Percentiles rank a stretch among this genome's conserved stretches.
These are phyloP conservation scores for Leucophora obtusa DNA, from an alignment of 2,888 invertebrate genomes.

Conservation along the genomic window DNA sequence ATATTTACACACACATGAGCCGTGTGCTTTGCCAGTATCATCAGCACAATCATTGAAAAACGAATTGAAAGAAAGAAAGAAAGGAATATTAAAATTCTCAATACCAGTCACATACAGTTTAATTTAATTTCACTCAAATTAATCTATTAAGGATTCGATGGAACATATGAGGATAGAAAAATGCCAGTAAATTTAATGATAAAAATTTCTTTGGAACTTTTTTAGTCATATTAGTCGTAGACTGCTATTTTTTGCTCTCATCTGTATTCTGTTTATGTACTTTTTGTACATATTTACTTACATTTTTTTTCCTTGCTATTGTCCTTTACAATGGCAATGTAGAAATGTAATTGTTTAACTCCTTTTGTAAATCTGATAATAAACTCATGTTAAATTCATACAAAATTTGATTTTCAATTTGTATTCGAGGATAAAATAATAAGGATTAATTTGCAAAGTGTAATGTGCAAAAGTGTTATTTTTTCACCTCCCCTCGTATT, in stretches of 20 bases:
- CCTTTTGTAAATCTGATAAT: conserved; percentile 13
- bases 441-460: no score
- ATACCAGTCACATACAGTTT: neutral
- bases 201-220: neutral
- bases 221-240: neutral
- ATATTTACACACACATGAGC: conserved; percentile 12
- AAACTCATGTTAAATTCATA: conserved; percentile 13
- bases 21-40: neutral
- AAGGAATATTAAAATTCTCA: conserved; percentile 29
- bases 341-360: neutral
- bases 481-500: no score
- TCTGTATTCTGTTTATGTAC: neutral
- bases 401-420: neutral
- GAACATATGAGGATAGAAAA: conserved; percentile 21
- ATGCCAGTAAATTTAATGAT: neutral
- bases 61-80: conserved; percentile 36
- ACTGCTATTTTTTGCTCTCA: neutral
- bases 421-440: neutral
- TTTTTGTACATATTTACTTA: neutral
- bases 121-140: conserved; percentile 20
- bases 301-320: neutral
- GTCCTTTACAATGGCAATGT: neutral
- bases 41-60: conserved; percentile 2
- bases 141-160: neutral
- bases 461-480: no score